Percentiles rank a stretch among this genome's conserved stretches.
These are phyloP conservation scores for Corbicula japonica DNA, from an alignment of 2,888 invertebrate genomes.

Conservation along the genomic window DNA sequence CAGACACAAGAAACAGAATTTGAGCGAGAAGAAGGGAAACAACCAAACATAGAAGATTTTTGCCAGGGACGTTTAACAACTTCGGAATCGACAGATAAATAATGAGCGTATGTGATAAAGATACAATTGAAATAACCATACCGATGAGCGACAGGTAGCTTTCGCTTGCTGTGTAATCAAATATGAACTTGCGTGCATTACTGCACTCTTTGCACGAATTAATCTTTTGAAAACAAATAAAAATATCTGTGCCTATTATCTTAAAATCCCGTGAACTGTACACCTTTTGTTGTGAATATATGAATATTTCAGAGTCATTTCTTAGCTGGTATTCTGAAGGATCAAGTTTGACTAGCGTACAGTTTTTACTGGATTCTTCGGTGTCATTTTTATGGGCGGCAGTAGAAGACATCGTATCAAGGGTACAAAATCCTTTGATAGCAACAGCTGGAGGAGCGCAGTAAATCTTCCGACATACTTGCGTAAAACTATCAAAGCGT, in stretches of 20 bases:
- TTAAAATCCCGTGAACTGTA: slow-evolving; percentile 52
- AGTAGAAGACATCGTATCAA: no score
- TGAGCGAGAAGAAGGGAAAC: slow-evolving; percentile 87
- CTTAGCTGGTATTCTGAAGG: no score
- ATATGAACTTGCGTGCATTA: slow-evolving; percentile 13
- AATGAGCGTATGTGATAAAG: slow-evolving; percentile 87
- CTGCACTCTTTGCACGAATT: no score
- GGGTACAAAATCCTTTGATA: no score
- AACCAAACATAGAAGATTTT: slow-evolving; percentile 88
- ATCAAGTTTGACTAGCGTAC: no score
- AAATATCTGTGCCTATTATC: slow-evolving; percentile 23
- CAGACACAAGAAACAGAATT: slow-evolving; percentile 87
- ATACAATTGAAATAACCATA: slow-evolving; percentile 88
- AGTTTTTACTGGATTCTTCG: no score
- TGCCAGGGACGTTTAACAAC: slow-evolving; percentile 88
- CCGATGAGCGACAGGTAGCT: slow-evolving; percentile 89
- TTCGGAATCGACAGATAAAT: slow-evolving; percentile 87
- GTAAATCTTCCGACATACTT: no score
- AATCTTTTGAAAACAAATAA: neutral
- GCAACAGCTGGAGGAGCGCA: no score
- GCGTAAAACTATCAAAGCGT: no score
- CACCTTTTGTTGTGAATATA: slow-evolving; percentile 1
- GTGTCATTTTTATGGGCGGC: no score
- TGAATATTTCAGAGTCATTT: slow-evolving; percentile 21
- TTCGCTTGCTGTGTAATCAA: slow-evolving; percentile 53